Percentiles rank a stretch among this genome's conserved stretches.
These are phyloP conservation scores for Tethya wilhelma DNA, from an alignment of 37 sponge, comb jelly and placozoan species.

Conservation along the genomic window DNA sequence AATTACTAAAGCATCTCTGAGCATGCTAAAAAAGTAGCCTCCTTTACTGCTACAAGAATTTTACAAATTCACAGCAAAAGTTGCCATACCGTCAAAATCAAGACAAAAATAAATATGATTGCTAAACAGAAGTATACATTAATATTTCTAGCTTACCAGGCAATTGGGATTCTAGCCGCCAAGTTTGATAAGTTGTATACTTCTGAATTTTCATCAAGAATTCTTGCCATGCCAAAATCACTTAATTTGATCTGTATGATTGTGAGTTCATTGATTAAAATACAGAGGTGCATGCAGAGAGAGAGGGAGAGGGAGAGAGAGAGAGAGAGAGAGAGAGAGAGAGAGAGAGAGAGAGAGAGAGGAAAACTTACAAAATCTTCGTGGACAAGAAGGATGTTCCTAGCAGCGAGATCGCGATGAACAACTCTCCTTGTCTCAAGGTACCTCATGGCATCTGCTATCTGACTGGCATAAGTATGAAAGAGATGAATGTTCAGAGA, in stretches of 20 bases:
- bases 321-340: too few relatives aligned
- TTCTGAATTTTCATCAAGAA: constrained; percentile 31
- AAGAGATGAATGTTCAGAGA: constrained; percentile 21
- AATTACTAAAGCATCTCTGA: too few relatives aligned
- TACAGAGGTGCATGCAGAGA: too few relatives aligned
- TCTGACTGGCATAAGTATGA: constrained; percentile 58
- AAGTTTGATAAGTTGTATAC: constrained; percentile 54
- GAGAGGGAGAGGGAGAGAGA: not conserved
- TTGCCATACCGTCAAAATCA: too few relatives aligned
- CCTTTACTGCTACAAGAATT: too few relatives aligned
- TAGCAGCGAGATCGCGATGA: constrained; percentile 35
- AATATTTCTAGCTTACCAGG: constrained; percentile 51
- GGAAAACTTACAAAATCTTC: constrained; percentile 30
- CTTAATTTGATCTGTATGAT: constrained; percentile 65
- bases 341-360: too few relatives aligned
- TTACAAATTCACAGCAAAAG: too few relatives aligned
- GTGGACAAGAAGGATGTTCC: constrained; percentile 29
- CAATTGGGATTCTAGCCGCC: constrained; percentile 30
- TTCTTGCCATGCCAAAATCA: constrained; percentile 80
- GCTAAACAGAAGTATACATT: not conserved
- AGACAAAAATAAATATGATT: too few relatives aligned
- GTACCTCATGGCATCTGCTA: constrained; percentile 75
- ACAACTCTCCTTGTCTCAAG: constrained; percentile 34
- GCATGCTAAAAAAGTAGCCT: too few relatives aligned
- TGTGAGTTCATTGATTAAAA: too few relatives aligned